Conservation (phyloP, 2,797 vertebrate species). For the Lacerta viridis region DNA sequence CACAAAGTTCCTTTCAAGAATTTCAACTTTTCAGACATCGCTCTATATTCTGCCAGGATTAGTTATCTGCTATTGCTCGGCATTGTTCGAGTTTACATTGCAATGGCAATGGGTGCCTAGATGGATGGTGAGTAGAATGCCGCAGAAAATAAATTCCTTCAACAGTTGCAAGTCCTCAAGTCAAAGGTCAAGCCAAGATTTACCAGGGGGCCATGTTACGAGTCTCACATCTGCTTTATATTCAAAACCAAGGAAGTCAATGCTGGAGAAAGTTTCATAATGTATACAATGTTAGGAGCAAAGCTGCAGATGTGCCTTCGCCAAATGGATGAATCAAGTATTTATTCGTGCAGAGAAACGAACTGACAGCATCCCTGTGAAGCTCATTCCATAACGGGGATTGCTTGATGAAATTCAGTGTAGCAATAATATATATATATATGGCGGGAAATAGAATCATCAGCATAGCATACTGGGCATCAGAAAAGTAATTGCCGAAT, state of each 20-base stretch:
- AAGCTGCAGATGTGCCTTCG: slow-evolving; percentile 43
- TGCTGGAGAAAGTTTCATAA: slow-evolving; percentile 37
- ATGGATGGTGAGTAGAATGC: slow-evolving; percentile 11
- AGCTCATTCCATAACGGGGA: slow-evolving; percentile 20
- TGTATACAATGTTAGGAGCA: slow-evolving; percentile 51
- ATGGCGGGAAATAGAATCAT: slow-evolving; percentile 39
- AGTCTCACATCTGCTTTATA: slow-evolving; percentile 47
- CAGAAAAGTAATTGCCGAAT: slow-evolving; percentile 58
- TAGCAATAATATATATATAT: neutral
- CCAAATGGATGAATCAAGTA: slow-evolving; percentile 54
- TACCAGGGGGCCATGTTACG: neutral
- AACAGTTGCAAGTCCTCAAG: slow-evolving; percentile 15
- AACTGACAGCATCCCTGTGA: slow-evolving; percentile 27
- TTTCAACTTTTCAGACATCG: slow-evolving; percentile 43
- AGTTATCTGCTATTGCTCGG: slow-evolving; percentile 49
- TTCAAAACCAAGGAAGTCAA: slow-evolving; percentile 27
- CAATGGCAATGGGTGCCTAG: neutral
- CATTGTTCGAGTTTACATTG: slow-evolving; percentile 44
- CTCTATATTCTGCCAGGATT: slow-evolving; percentile 23
- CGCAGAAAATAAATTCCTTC: slow-evolving; percentile 26
- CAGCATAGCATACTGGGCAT: slow-evolving; percentile 30
- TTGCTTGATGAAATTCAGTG: slow-evolving; percentile 39
- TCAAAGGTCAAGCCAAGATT: slow-evolving; percentile 27
- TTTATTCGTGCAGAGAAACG: slow-evolving; percentile 24
- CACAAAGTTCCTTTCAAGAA: slow-evolving; percentile 24